Conservation (phyloP, 2,888 invertebrate genomes). For the Orthonevra nobilis region DNA sequence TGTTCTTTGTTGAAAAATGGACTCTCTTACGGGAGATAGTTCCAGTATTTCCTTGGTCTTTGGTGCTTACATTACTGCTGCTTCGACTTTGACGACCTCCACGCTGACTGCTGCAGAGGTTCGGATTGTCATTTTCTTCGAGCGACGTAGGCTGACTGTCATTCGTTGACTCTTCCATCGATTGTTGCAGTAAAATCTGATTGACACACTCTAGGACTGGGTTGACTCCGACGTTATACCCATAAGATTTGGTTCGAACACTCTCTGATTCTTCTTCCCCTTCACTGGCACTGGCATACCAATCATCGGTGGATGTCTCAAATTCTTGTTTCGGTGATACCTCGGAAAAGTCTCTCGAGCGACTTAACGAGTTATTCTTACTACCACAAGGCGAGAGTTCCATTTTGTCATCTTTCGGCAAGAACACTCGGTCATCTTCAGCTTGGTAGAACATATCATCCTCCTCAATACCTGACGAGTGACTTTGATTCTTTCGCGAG, state of each 20-base stretch:
- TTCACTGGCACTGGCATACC: constrained; percentile 90
- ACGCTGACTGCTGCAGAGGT: constrained; percentile 75
- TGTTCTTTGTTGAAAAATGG: constrained; percentile 84
- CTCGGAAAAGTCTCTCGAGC: constrained; percentile 77
- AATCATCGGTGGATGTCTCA: constrained; percentile 83
- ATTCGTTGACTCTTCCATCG: constrained; percentile 81
- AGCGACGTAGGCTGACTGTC: constrained; percentile 70
- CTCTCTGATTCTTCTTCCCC: constrained; percentile 83
- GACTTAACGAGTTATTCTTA: constrained; percentile 73
- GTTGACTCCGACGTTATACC: constrained; percentile 85
- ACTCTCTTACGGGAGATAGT: constrained; percentile 81
- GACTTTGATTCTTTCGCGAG: constrained; percentile 59
- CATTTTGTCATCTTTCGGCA: constrained; percentile 54
- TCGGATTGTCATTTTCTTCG: constrained; percentile 69
- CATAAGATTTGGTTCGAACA: constrained; percentile 76
- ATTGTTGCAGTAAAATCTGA: constrained; percentile 89
- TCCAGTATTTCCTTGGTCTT: constrained; percentile 66
- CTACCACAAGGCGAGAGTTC: constrained; percentile 61
- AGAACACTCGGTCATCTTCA: constrained; percentile 73
- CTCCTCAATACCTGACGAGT: constrained; percentile 72
- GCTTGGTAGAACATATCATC: constrained; percentile 76
- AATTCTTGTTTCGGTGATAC: constrained; percentile 78
- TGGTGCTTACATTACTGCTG: constrained; percentile 70
- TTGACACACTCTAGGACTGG: constrained; percentile 93
- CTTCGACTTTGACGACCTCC: constrained; percentile 74